phyloP scores from a whole-genome alignment of 2,888 invertebrate genomes.

The Amphimallon solstitiale region DNA sequence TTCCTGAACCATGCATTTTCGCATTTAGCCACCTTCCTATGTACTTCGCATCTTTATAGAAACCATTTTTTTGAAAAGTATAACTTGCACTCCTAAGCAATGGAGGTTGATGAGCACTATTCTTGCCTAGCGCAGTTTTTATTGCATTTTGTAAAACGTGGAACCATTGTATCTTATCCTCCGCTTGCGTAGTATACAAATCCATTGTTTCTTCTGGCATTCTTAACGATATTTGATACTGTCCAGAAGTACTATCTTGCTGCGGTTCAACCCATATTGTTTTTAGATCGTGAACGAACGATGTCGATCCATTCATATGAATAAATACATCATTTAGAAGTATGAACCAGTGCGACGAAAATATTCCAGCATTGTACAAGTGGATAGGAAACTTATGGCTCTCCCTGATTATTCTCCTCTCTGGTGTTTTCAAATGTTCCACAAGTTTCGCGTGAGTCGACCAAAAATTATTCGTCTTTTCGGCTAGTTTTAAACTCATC shows the following conservation, averaged over 20 bases:
- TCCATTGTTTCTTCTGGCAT: slow-evolving; percentile 83
- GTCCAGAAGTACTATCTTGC: slow-evolving; percentile 66
- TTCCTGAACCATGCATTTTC: slow-evolving; percentile 85
- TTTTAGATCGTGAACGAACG: slow-evolving; percentile 74
- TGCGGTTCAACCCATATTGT: slow-evolving; percentile 84
- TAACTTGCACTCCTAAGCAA: slow-evolving; percentile 77
- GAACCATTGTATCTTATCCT: slow-evolving; percentile 83
- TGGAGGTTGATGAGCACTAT: slow-evolving; percentile 73
- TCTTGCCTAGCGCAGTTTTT: slow-evolving; percentile 72
- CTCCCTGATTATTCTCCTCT: slow-evolving; percentile 81
- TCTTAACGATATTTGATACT: slow-evolving; percentile 75
- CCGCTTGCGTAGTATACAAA: slow-evolving; percentile 72
- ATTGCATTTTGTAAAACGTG: slow-evolving; percentile 80
- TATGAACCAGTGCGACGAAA: slow-evolving; percentile 83
- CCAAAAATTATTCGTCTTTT: slow-evolving; percentile 79
- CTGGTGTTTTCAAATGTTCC: slow-evolving; percentile 71
- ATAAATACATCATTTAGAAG: slow-evolving; percentile 84
- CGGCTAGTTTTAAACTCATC: slow-evolving; percentile 72
- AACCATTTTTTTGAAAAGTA: slow-evolving; percentile 75
- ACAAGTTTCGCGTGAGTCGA: slow-evolving; percentile 73
- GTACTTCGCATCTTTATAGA: slow-evolving; percentile 82
- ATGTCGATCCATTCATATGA: slow-evolving; percentile 75
- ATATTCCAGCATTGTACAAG: slow-evolving; percentile 75
- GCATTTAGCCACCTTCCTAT: slow-evolving; percentile 85
- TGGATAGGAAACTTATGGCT: slow-evolving; percentile 77